A percentile compares a stretch with the other conserved stretches of the same genome.
These are phyloP conservation scores for Gadopsis bispinosus DNA, from an alignment of 2,797 vertebrate genomes.

Conservation along the genomic window DNA sequence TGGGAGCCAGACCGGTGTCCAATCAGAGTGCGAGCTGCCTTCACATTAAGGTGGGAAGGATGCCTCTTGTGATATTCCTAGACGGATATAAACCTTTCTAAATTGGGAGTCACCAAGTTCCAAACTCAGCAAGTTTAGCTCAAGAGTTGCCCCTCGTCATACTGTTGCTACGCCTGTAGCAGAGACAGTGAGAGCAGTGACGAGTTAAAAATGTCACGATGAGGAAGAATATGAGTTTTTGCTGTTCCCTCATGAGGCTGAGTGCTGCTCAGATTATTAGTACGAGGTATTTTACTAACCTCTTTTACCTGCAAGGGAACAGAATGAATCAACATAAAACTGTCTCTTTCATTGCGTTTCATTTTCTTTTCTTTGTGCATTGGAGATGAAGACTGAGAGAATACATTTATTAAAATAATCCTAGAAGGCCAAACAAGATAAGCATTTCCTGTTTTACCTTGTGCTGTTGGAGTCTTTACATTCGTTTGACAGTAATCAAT, in stretches of 20 bases:
- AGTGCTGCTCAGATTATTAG: not conserved
- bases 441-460: not conserved
- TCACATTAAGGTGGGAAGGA: conserved; percentile 13
- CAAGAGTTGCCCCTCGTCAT: not conserved
- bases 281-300: not conserved
- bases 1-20: not conserved
- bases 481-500: not conserved
- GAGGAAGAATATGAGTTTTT: not conserved
- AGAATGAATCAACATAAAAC: not conserved
- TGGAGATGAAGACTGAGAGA: not conserved
- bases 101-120: conserved; percentile 2
- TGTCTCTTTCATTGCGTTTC: not conserved
- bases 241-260: not conserved
- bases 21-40: conserved; percentile 6
- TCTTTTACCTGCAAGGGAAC: not conserved
- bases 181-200: not conserved
- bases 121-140: not conserved
- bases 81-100: conserved; percentile 2
- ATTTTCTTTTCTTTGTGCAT: not conserved
- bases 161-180: not conserved
- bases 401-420: not conserved
- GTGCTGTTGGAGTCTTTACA: not conserved
- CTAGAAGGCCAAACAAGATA: not conserved
- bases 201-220: not conserved
- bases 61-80: conserved; percentile 6